Evolutionary conservation across 2,888 invertebrate genomes (phyloP), one percentile per base, ranked within the genome.

Genomic region (Caenorhabditis sp.): DNA sequence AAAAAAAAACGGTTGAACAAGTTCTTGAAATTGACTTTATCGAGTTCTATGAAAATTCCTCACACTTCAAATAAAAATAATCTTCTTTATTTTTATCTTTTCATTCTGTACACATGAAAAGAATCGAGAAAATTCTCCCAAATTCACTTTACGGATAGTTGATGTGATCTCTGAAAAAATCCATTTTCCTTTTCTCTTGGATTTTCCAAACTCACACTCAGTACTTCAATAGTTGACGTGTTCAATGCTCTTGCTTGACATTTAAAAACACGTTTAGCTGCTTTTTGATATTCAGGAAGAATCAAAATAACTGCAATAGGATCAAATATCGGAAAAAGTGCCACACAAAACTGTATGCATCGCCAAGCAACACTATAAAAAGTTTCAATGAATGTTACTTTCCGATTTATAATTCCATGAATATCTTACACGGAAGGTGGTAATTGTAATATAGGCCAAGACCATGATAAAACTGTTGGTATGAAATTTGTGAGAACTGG

Each of bases 291-390:
- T 31, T 56, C 56, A 7, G 56, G 56, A 17, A 56, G 27, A n/a
- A 56, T 56, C 27, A 56, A 27, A 23, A 56, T 26, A 27, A 56
- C n/a, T n/a, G 56, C 56, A n/a, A 56, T 31, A 1, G 56, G 56
- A 27, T 56, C 56, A 25, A 56, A 4, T 10, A 56, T 56, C 1
- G 56, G 56, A 27, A 56, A 56, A 7, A 31, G 14, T 10, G 56
- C 56, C 12, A 56, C 56, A 27, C 3, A 26, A 7, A 56, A 10
- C 23, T 25, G 27, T 26, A 25, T 8, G 26, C 3, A 26, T 4
- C n/a, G n/a, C 26, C 26, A 56, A 2, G 23, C 17, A 27, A 56
- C 17, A 17, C 56, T 56, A 43, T 20, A 25, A 53, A 53, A 53
- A 53, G 10, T 17, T 43, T 43, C 10, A 12, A 10, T 2, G 7